phyloP scores from a whole-genome alignment of 30 jellyfish, hydroid and myxozoan species.

The Mastigias papua region DNA sequence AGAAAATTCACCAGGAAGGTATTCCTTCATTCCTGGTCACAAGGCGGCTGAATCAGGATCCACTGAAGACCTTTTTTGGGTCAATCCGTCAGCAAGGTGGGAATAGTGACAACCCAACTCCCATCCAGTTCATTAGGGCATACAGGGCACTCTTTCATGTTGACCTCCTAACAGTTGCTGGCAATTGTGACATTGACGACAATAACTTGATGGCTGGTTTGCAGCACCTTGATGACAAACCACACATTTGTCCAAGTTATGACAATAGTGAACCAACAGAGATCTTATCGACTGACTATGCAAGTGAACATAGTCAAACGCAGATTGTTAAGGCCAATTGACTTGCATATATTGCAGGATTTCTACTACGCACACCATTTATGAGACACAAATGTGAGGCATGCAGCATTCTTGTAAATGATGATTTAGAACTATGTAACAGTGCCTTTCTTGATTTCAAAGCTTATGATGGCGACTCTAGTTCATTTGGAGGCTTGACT shows the following conservation, averaged over 20 bases:
- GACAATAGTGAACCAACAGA: background rate
- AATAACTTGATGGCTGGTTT: background rate
- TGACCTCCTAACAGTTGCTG: no score
- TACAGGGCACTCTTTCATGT: no score
- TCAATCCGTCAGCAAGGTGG: no score
- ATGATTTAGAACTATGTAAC: background rate
- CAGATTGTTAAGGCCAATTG: constrained; percentile 27
- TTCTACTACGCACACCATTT: constrained; percentile 2
- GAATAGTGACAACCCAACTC: no score
- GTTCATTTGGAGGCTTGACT: constrained; percentile 22
- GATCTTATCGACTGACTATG: constrained; percentile 9
- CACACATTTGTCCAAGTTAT: background rate
- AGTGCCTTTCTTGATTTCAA: constrained; percentile 31
- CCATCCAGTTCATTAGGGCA: no score
- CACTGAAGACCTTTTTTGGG: no score
- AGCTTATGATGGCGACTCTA: constrained; percentile 43
- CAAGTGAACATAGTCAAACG: constrained; percentile 20
- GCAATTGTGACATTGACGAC: no score
- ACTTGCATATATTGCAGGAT: constrained; percentile 37
- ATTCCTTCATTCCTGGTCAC: no score
- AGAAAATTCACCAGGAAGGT: no score
- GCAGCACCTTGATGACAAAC: background rate
- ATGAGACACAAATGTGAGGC: constrained; percentile 1
- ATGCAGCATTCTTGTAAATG: constrained; percentile 18
- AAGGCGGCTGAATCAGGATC: no score